Evolutionary conservation across 2,888 invertebrate genomes (phyloP).

Genomic region (Tetropium fuscum): DNA sequence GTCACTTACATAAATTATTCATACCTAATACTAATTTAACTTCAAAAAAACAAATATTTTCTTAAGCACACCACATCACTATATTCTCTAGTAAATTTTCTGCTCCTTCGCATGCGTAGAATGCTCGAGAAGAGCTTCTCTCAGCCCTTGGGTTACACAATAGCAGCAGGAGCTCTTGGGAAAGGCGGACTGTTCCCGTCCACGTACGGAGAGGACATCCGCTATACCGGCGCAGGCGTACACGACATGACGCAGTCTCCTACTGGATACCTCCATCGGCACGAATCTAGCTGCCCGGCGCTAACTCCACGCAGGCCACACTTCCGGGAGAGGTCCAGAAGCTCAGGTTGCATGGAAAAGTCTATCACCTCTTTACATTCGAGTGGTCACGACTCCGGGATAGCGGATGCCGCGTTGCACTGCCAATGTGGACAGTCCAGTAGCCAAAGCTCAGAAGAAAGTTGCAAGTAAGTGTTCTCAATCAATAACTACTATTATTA

Average conservation of each 20-base stretch:
- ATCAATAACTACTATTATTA: no score
- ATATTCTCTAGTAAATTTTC: constrained; percentile 10
- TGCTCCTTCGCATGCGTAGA: constrained; percentile 46
- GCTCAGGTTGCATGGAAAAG: constrained; percentile 71
- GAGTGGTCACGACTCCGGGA: constrained; percentile 86
- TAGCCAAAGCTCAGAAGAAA: constrained; percentile 76
- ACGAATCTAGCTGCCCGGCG: constrained; percentile 58
- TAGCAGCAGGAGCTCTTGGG: constrained; percentile 59
- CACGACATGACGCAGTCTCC: constrained; percentile 55
- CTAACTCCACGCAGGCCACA: constrained; percentile 40
- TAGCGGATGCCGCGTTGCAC: constrained; percentile 69
- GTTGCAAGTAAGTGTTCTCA: constrained; percentile 75
- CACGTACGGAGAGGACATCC: constrained; percentile 64
- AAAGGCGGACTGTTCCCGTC: constrained; percentile 65
- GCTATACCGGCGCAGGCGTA: constrained; percentile 55
- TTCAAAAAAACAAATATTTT: neutral
- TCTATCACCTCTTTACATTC: constrained; percentile 86
- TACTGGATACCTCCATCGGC: constrained; percentile 49
- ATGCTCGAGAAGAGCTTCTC: constrained; percentile 57
- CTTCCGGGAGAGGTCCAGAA: constrained; percentile 57
- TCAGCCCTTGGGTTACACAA: constrained; percentile 58
- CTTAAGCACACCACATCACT: constrained; percentile 12
- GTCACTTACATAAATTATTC: no score
- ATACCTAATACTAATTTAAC: no score
- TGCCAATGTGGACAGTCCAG: constrained; percentile 78